Conservation (phyloP, 2,888 invertebrate species). For the Bibio marci region DNA sequence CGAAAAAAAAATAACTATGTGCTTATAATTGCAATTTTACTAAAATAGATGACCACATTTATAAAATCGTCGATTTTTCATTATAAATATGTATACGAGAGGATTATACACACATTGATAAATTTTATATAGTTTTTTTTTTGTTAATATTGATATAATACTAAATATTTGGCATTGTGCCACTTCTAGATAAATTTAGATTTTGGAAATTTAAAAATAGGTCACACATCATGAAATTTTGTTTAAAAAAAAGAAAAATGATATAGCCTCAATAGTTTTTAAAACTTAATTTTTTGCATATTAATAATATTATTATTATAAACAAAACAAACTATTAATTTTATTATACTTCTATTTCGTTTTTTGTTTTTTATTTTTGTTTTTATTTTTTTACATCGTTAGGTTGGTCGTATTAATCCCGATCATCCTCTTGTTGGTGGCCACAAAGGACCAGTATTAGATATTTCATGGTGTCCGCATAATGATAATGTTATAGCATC, state of each 20-base stretch:
- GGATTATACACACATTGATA: too few relatives aligned
- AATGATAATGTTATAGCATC: constrained; percentile 97
- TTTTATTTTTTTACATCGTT: constrained; percentile 15
- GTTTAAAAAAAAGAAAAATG: neutral
- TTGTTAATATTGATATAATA: too few relatives aligned
- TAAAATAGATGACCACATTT: too few relatives aligned
- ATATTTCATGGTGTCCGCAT: constrained; percentile 97
- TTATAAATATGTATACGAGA: too few relatives aligned
- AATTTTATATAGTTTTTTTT: too few relatives aligned
- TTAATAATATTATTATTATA: too few relatives aligned
- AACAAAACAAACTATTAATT: too few relatives aligned
- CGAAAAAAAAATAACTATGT: too few relatives aligned
- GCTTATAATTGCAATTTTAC: too few relatives aligned
- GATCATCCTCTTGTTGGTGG: constrained; percentile 91
- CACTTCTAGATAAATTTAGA: constrained; percentile 10
- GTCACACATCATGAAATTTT: constrained; percentile 6
- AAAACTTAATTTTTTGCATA: too few relatives aligned
- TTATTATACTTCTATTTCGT: neutral
- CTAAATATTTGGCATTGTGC: constrained; percentile 9
- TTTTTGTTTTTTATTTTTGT: neutral
- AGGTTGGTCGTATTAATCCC: constrained; percentile 89
- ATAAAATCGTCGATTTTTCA: too few relatives aligned
- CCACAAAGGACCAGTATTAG: constrained; percentile 90
- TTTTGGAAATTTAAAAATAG: constrained; percentile 11
- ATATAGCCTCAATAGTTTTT: too few relatives aligned